Percentiles rank a stretch among this genome's conserved stretches.
phyloP scores from a whole-genome alignment of 2,797 vertebrate species.

The Chrosomus eos region DNA sequence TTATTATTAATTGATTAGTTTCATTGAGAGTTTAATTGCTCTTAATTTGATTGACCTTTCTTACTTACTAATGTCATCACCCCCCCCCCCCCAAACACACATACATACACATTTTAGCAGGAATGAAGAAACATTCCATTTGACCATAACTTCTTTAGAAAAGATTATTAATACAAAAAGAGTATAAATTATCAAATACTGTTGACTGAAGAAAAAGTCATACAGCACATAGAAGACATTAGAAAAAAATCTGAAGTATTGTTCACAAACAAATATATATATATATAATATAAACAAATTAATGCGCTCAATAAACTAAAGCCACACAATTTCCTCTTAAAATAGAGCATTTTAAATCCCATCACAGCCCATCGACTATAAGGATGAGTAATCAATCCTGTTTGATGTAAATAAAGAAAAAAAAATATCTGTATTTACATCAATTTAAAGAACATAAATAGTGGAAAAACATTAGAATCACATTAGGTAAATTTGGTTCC shows the following conservation, averaged over 20 bases:
- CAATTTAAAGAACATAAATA: background rate
- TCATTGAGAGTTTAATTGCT: background rate
- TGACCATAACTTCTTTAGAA: background rate
- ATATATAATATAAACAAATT: background rate
- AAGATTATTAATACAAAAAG: background rate
- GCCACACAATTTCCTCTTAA: background rate
- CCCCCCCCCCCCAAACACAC: too few species aligned
- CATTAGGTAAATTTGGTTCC: background rate
- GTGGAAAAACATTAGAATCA: background rate
- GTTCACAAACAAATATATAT: background rate
- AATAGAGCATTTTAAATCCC: constrained; percentile 10
- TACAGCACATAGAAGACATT: background rate
- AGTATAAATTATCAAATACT: background rate
- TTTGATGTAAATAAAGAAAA: background rate
- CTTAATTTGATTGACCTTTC: too few species aligned
- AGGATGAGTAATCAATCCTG: background rate
- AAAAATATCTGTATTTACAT: background rate
- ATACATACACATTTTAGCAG: background rate
- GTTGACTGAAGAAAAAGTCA: too few species aligned
- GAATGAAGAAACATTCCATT: background rate
- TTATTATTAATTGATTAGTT: too few species aligned
- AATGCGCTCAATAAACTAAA: background rate
- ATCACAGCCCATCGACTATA: background rate
- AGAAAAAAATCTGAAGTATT: background rate
- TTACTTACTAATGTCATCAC: too few species aligned